Conservation (phyloP, 2,797 vertebrate species). For the Chrysocyon brachyurus region DNA sequence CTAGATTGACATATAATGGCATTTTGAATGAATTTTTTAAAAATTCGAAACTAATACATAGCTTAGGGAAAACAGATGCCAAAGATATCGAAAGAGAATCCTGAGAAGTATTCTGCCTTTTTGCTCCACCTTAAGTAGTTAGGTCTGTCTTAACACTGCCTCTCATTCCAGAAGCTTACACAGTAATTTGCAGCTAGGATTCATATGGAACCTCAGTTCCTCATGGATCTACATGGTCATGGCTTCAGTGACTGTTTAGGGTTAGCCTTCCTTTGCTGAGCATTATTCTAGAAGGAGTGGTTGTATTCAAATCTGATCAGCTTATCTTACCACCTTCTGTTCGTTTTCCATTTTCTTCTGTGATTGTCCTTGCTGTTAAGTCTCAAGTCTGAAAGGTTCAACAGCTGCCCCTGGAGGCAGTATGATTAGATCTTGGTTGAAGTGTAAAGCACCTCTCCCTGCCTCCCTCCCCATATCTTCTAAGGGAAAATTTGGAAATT, state of each 20-base stretch:
- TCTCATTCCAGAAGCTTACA: not conserved
- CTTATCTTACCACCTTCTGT: not conserved
- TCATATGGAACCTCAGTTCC: not conserved
- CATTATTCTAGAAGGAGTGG: not conserved
- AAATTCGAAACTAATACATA: not conserved
- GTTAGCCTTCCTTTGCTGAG: slow-evolving; percentile 7
- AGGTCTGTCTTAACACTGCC: not conserved
- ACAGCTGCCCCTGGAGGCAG: not conserved
- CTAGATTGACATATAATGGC: not conserved
- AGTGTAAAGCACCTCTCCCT: not conserved
- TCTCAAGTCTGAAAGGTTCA: not conserved
- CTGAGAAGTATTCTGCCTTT: not conserved
- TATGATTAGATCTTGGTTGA: not conserved
- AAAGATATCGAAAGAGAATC: not conserved
- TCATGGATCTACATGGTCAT: not conserved
- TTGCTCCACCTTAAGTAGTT: not conserved
- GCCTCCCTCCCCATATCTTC: not conserved
- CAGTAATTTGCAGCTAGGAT: not conserved
- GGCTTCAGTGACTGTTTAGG: not conserved
- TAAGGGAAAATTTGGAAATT: not conserved
- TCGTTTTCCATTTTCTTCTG: not conserved
- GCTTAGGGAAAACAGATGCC: not conserved
- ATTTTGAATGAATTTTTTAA: not conserved
- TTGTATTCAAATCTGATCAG: slow-evolving; percentile 14
- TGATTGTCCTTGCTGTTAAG: not conserved